Evolutionary conservation across 2,113 vertebrate species (phyloP).

Genomic region (Psettodes erumei): DNA sequence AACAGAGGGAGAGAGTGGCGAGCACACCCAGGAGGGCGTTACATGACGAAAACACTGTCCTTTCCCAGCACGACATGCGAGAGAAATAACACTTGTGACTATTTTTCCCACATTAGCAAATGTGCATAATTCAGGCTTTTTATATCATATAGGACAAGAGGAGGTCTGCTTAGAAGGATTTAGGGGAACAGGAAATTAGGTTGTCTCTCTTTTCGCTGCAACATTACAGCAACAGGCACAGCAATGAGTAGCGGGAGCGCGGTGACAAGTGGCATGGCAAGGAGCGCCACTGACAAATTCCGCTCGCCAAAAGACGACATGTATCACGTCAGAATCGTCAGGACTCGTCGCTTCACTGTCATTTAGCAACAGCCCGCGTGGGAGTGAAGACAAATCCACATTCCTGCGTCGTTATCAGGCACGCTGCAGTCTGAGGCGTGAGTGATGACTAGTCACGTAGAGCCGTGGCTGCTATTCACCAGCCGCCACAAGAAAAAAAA

Average conservation of each 20-base stretch:
- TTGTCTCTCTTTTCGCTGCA: constrained; percentile 23
- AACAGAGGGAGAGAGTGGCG: constrained; percentile 48
- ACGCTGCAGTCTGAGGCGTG: constrained; percentile 50
- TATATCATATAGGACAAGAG: constrained; percentile 10
- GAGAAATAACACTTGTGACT: constrained; percentile 15
- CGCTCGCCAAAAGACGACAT: constrained; percentile 42
- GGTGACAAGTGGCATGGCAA: constrained; percentile 46
- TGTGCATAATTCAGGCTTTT: constrained; percentile 22
- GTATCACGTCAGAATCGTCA: constrained; percentile 67
- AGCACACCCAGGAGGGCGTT: constrained; percentile 31
- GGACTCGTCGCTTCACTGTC: constrained; percentile 71
- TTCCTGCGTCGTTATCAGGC: constrained; percentile 59
- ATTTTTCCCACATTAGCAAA: constrained; percentile 28
- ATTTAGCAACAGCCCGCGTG: constrained; percentile 67
- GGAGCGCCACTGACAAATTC: constrained; percentile 60
- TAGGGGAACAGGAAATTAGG: constrained; percentile 10
- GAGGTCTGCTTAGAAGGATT: not conserved
- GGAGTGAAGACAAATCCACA: constrained; percentile 68
- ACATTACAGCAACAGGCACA: constrained; percentile 57
- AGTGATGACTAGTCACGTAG: constrained; percentile 60
- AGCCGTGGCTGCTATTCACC: constrained; percentile 49
- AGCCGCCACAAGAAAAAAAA: constrained; percentile 9
- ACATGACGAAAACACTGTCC: constrained; percentile 46
- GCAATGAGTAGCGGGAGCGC: constrained; percentile 40
- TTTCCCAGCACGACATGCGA: constrained; percentile 13